Base-by-base conservation (phyloP, 2,888 invertebrate species). In the Scaptomyza caliginosa region DNA sequence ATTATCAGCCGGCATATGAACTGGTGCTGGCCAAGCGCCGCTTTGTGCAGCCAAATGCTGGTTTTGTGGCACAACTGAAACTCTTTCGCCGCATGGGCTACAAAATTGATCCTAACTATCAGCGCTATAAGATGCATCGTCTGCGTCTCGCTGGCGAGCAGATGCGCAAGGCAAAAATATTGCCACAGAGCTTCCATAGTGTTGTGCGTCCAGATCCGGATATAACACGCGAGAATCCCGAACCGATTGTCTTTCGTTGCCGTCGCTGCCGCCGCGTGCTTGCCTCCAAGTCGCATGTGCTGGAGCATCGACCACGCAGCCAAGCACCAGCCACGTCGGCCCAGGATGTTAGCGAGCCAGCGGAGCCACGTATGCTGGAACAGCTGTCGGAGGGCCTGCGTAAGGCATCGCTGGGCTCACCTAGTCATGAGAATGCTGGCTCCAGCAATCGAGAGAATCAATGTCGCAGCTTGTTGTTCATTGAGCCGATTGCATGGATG, bases 401-500 rank as follows among this genome's bases (percentile, higher is more conserved):
- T 2, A 78, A 89, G 38, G 76, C 77, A 0, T 90, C 90, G 2
- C 49, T 89, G 24, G 74, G 70, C 10, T 76, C 86, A 23, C 64
- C 77, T 0, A 64, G 66, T 16, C 75, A 66, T n/a, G 69, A 70
- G n/a, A 50, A 17, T 19, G 26, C 43, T 7, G 23, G 51, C n/a
- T 59, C 55, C 16, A 45, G 43, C 30, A 73, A 42, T n/a, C 28
- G 7, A 7, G 32, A 28, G 28, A 28, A 26, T 11, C 28, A 57
- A 19, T 98, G 97, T 89, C 93, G 93, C 3, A 94, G 94, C 82
- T 96, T 95, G 77, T 94, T 96, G 91, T 98, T 98, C 92, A 93
- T 97, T 67, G 98, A 98, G 92, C 98, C 98, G 0, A 93, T 98
- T 88, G 93, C 94, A 10, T 98, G 98, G 98, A 98, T 98, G 97